Conservation (phyloP, 2,797 vertebrate species). For the Halcyon chelicuti region DNA sequence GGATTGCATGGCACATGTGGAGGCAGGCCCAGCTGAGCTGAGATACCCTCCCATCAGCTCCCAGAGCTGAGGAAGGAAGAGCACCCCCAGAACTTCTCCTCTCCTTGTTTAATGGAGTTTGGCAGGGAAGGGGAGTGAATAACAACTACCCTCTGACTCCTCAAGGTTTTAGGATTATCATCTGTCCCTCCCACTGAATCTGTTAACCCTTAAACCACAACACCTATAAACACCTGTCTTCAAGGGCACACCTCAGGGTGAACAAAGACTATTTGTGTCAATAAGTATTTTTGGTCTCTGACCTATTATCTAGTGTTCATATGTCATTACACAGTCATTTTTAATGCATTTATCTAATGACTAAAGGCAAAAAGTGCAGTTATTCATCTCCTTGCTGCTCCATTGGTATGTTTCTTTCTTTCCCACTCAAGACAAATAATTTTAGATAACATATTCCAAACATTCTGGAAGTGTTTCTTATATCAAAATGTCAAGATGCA, state of each 20-base stretch:
- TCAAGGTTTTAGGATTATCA: no score
- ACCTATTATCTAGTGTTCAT: not conserved
- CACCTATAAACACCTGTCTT: not conserved
- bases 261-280: not conserved
- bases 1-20: no score
- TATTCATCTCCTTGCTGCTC: not conserved
- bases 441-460: slow-evolving; percentile 21
- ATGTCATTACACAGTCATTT: not conserved
- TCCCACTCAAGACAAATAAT: not conserved
- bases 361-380: not conserved
- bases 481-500: slow-evolving; percentile 4
- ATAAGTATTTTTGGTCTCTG: not conserved
- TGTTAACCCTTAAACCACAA: no score
- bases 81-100: no score
- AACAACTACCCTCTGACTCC: no score
- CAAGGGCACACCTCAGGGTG: not conserved
- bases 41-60: no score
- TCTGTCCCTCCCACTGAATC: no score
- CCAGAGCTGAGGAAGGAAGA: no score
- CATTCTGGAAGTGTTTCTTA: not conserved
- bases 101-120: no score
- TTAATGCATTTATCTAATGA: not conserved
- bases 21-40: no score
- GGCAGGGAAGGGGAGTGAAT: no score
- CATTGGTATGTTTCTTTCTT: not conserved